Evolutionary conservation across 1,140 invertebrate genomes (phyloP).

Genomic region (Apis mellifera): DNA sequence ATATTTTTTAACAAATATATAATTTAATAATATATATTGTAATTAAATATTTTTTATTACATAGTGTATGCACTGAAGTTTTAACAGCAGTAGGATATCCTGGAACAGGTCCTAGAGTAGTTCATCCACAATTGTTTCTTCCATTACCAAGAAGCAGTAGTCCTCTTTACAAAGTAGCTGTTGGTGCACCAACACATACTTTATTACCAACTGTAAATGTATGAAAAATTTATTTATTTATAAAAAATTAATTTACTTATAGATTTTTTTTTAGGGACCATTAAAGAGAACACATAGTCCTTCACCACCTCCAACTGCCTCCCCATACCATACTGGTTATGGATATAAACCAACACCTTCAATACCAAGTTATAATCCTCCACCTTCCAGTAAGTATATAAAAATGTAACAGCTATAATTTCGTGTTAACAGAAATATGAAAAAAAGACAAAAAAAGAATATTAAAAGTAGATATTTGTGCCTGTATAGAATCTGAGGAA

Average conservation of each 20-base stretch:
- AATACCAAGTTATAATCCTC: constrained; percentile 78
- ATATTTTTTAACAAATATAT: neutral
- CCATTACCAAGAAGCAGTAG: constrained; percentile 76
- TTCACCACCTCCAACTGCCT: constrained; percentile 84
- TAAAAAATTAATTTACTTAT: neutral
- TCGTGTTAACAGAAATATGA: constrained; percentile 9
- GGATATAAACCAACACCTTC: constrained; percentile 81
- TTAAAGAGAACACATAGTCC: constrained; percentile 86
- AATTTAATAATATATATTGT: neutral
- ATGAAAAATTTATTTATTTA: neutral
- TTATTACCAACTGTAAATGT: constrained; percentile 76
- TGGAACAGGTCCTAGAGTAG: constrained; percentile 72
- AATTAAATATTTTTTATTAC: neutral
- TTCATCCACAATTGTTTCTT: constrained; percentile 82
- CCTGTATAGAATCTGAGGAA: constrained; percentile 88
- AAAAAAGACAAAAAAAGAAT: neutral
- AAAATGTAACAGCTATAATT: neutral
- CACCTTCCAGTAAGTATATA: constrained; percentile 81
- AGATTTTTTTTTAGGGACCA: constrained; percentile 74
- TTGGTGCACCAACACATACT: constrained; percentile 78
- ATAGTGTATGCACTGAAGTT: constrained; percentile 81
- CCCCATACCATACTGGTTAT: constrained; percentile 82
- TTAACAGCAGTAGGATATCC: constrained; percentile 82
- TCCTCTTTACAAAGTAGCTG: constrained; percentile 80
- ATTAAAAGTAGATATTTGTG: constrained; percentile 41